These are phyloP conservation scores for Protodeltote pygarga DNA, from an alignment of 2,888 invertebrate species.

Conservation along the genomic window DNA sequence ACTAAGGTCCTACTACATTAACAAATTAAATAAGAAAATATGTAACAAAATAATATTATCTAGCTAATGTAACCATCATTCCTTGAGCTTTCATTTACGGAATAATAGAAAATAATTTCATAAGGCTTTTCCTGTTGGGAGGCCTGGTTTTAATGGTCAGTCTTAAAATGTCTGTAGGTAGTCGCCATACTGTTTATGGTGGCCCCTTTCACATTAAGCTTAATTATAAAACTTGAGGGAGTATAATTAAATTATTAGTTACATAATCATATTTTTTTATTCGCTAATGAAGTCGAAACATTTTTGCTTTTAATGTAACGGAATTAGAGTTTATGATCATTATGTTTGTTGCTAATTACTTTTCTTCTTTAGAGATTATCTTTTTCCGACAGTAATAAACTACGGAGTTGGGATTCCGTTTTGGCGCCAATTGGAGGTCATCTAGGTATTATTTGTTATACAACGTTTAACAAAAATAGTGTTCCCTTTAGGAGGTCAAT, in stretches of 20 bases:
- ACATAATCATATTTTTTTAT: slow-evolving; percentile 42
- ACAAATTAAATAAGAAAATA: slow-evolving; percentile 37
- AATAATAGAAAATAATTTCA: slow-evolving; percentile 31
- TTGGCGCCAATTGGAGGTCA: not conserved
- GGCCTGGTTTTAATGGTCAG: slow-evolving; percentile 12
- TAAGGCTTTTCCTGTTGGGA: slow-evolving; percentile 28
- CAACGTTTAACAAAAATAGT: no score
- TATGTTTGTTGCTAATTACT: slow-evolving; percentile 2
- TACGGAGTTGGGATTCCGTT: not conserved
- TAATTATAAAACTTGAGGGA: slow-evolving; percentile 49
- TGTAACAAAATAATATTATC: slow-evolving; percentile 43
- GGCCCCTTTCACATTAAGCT: slow-evolving; percentile 47
- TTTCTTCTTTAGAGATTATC: no score
- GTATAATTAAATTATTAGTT: slow-evolving; percentile 50
- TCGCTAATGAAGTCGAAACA: slow-evolving; percentile 43
- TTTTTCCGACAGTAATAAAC: no score
- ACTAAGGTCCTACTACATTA: slow-evolving; percentile 14
- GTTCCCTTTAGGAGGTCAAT: no score
- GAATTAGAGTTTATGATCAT: slow-evolving; percentile 13
- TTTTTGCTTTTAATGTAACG: slow-evolving; percentile 20
- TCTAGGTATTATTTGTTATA: no score
- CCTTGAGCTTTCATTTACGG: slow-evolving; percentile 30
- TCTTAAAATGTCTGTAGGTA: slow-evolving; percentile 12
- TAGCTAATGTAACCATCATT: slow-evolving; percentile 33
- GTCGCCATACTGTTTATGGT: slow-evolving; percentile 20